phyloP scores from a whole-genome alignment of 2,888 invertebrate species.

The Caenorhabditis wallacei region DNA sequence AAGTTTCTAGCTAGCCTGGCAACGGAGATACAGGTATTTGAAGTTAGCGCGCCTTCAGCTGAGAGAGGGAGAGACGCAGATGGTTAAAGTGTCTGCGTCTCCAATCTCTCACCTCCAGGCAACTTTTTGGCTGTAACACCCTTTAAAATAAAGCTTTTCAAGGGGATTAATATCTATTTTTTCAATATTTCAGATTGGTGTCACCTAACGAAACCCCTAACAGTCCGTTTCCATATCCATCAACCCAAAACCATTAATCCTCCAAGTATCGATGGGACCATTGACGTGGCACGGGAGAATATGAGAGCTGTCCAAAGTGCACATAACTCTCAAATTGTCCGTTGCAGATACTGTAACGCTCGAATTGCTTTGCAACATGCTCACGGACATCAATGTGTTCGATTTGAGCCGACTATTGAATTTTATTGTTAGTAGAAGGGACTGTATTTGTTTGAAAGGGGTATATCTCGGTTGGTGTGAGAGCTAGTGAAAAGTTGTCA shows the following conservation, averaged over 20 bases:
- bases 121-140: no score
- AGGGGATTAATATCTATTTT: background rate
- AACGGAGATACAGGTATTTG: no score
- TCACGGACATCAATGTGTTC: constrained; percentile 50
- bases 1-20: no score
- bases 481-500: no score
- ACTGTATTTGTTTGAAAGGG: background rate
- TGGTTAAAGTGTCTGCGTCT: no score
- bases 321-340: constrained; percentile 51
- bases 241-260: constrained; percentile 47
- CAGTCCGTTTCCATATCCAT: constrained; percentile 45
- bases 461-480: no score
- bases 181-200: constrained; percentile 44
- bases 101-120: no score
- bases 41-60: no score
- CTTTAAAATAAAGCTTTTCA: no score
- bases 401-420: constrained; percentile 60
- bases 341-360: constrained; percentile 56
- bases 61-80: no score
- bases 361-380: constrained; percentile 57
- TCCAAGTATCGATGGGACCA: constrained; percentile 59
- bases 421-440: constrained; percentile 64
- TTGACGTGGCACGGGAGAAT: constrained; percentile 60
- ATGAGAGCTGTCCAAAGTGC: constrained; percentile 51
- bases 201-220: background rate